These are phyloP conservation scores for Corydoras sp. DNA, from an alignment of 2,113 vertebrate genomes.

Conservation along the genomic window DNA sequence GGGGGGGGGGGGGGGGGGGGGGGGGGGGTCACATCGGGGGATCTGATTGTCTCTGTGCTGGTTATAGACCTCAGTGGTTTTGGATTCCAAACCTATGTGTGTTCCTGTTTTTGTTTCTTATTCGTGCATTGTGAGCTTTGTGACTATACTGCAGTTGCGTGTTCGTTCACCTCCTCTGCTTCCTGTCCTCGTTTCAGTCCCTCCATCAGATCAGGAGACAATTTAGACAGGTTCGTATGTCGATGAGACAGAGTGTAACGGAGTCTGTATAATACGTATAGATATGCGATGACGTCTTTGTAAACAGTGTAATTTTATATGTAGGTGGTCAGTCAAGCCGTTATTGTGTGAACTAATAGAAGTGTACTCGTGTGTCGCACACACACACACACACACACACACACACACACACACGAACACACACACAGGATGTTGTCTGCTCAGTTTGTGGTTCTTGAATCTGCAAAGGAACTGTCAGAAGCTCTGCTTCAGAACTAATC, in stretches of 20 bases:
- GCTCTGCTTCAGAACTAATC: too few species aligned
- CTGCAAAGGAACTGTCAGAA: too few species aligned
- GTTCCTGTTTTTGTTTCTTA: neutral
- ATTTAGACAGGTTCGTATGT: neutral
- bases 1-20: slow-evolving; percentile 7
- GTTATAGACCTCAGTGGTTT: neutral
- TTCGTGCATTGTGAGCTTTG: too few species aligned
- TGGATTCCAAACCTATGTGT: neutral
- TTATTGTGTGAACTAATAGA: too few species aligned
- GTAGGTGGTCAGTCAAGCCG: neutral
- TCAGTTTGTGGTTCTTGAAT: too few species aligned
- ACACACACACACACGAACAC: too few species aligned
- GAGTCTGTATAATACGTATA: neutral
- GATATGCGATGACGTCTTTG: neutral
- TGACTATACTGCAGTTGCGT: neutral
- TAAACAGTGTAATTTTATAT: neutral
- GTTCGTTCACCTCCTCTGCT: neutral
- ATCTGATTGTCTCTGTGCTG: neutral
- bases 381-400: too few species aligned
- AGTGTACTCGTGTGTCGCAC: too few species aligned
- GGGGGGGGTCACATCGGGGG: slow-evolving; percentile 26
- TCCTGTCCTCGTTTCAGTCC: neutral
- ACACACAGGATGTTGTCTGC: too few species aligned
- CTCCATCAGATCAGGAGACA: neutral
- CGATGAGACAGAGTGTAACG: neutral